phyloP scores from a whole-genome alignment of 2,888 invertebrate species.

The Cryptus armator region DNA sequence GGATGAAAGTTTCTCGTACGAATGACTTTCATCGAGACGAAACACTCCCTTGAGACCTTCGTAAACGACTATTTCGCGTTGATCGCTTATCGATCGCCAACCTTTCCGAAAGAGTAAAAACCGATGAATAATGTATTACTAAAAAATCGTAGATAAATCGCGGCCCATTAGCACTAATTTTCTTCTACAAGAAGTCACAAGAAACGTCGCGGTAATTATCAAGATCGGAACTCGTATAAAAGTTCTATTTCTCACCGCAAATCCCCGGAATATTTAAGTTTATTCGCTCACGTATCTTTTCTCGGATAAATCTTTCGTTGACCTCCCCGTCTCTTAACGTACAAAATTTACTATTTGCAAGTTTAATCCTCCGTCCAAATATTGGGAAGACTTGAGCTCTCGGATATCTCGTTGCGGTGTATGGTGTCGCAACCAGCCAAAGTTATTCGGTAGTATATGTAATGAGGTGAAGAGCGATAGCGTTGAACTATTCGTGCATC shows the following conservation, averaged over 20 bases:
- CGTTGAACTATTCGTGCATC: slow-evolving; percentile 31
- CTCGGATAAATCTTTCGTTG: slow-evolving; percentile 29
- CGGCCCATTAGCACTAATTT: no score
- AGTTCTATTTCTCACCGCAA: neutral
- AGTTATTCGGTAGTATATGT: slow-evolving; percentile 34
- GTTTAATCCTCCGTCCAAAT: slow-evolving; percentile 35
- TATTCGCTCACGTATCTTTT: slow-evolving; percentile 6
- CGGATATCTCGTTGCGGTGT: neutral
- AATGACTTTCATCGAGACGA: no score
- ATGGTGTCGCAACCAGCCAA: slow-evolving; percentile 15
- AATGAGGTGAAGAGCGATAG: slow-evolving; percentile 32
- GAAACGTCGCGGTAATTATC: neutral
- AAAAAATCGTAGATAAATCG: no score
- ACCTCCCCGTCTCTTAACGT: neutral
- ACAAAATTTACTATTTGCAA: slow-evolving; percentile 40
- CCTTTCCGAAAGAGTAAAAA: neutral
- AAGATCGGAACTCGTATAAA: neutral
- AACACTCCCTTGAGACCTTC: no score
- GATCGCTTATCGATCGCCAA: no score
- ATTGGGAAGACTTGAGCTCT: neutral
- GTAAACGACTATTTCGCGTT: no score
- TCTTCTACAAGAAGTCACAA: neutral
- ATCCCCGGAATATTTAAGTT: neutral
- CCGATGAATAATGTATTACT: no score
- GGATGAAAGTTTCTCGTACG: no score